Conservation (phyloP, 2,113 vertebrate species). For the Heloderma charlesbogerti region DNA sequence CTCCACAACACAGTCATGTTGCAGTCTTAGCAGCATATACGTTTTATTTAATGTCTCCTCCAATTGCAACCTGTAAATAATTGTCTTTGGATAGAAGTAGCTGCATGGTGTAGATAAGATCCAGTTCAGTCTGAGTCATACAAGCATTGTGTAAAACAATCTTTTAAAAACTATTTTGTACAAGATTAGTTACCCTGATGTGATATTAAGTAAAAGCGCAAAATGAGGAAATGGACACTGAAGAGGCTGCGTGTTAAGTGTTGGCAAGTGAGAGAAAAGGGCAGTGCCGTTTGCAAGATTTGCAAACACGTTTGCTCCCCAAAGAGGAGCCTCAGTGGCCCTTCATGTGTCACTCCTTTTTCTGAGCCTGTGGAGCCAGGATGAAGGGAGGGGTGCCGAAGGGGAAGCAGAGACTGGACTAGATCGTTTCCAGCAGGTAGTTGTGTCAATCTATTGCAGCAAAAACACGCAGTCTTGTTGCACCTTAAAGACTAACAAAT, state of each 20-base stretch:
- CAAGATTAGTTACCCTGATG: not conserved
- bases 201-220: constrained; percentile 63
- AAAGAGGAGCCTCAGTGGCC: not conserved
- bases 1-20: not conserved
- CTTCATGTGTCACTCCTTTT: not conserved
- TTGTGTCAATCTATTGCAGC: no score
- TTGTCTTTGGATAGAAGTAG: constrained; percentile 28
- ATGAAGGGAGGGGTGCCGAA: not conserved
- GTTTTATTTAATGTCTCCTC: constrained; percentile 28
- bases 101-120: fast-evolving
- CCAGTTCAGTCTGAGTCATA: not conserved
- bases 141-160: not conserved
- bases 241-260: not conserved
- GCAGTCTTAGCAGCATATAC: not conserved
- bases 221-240: constrained; percentile 10
- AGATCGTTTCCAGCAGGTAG: not conserved
- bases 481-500: no score
- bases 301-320: not conserved
- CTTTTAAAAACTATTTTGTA: not conserved
- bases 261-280: not conserved
- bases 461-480: no score
- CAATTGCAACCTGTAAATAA: not conserved
- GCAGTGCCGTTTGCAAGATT: not conserved
- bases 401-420: not conserved
- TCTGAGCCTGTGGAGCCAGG: not conserved